These are phyloP conservation scores for Gasteruption jaculator DNA, from an alignment of 2,888 invertebrate species.

Conservation along the genomic window DNA sequence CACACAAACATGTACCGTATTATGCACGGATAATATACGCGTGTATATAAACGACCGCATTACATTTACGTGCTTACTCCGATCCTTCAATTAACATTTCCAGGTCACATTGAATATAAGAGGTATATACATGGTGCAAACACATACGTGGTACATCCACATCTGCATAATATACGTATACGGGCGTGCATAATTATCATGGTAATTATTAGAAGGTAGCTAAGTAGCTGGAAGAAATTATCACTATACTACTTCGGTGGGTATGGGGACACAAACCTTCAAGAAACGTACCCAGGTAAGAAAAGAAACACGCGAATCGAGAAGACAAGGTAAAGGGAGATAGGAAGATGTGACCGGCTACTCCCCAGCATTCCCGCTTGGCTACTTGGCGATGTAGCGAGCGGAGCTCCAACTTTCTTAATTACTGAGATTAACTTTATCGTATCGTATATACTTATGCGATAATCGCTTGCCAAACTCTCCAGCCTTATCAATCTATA, in stretches of 20 bases:
- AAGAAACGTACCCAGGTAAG: too few species aligned
- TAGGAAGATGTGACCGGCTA: background rate
- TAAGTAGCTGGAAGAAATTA: conserved; percentile 48
- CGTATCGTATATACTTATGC: conserved; percentile 43
- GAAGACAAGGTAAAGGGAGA: background rate
- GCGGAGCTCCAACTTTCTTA: conserved; percentile 46
- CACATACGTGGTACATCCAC: too few species aligned
- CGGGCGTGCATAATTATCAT: conserved; percentile 46
- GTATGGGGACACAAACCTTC: conserved; percentile 23
- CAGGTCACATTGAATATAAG: conserved; percentile 37
- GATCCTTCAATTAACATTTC: conserved; percentile 47
- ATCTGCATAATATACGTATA: conserved; percentile 30
- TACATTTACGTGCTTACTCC: too few species aligned
- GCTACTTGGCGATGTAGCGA: conserved; percentile 31
- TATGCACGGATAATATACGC: too few species aligned
- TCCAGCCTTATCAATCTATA: too few species aligned
- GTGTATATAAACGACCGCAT: too few species aligned
- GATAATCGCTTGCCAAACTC: conserved; percentile 42
- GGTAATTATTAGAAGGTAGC: conserved; percentile 47
- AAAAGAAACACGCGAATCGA: too few species aligned
- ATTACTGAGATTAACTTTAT: conserved; percentile 50
- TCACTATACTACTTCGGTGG: conserved; percentile 35
- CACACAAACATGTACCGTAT: too few species aligned
- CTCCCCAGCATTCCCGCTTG: conserved; percentile 34
- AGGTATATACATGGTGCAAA: too few species aligned